Evolutionary conservation across 2,113 vertebrate species (phyloP).

Genomic region (Microtus ochrogaster): DNA sequence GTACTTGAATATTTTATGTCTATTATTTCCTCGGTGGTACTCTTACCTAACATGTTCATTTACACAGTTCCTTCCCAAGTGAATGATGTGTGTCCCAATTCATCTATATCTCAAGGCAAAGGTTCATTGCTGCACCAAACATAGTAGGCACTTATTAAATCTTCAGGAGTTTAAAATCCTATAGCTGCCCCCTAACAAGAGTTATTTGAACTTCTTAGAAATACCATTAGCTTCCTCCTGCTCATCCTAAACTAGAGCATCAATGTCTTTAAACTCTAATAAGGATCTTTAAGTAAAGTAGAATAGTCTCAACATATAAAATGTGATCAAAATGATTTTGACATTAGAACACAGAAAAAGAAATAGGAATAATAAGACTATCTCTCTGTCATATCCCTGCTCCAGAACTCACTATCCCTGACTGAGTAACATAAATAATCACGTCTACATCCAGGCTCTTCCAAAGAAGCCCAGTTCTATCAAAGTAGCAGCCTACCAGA

Average conservation of each 20-base stretch:
- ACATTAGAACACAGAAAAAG: neutral
- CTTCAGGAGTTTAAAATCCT: constrained; percentile 12
- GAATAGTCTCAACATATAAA: neutral
- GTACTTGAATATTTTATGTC: neutral
- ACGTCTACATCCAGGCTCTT: neutral
- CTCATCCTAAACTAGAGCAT: neutral
- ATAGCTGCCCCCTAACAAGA: neutral
- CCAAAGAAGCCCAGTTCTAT: neutral
- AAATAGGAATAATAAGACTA: constrained; percentile 8
- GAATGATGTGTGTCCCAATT: neutral
- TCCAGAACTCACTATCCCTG: neutral
- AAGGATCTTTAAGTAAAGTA: neutral
- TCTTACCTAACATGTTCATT: neutral
- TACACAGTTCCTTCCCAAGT: neutral
- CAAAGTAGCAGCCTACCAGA: neutral
- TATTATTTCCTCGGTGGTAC: neutral
- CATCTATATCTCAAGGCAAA: neutral
- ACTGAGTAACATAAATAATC: neutral
- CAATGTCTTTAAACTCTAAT: neutral
- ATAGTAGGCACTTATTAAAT: constrained; percentile 4
- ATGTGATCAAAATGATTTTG: constrained; percentile 13
- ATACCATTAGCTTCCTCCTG: neutral
- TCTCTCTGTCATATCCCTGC: neutral
- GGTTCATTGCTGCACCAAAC: neutral
- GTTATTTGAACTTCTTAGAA: constrained; percentile 19